phyloP scores from a whole-genome alignment of 2,113 vertebrate species.

The Lasiurus borealis region DNA sequence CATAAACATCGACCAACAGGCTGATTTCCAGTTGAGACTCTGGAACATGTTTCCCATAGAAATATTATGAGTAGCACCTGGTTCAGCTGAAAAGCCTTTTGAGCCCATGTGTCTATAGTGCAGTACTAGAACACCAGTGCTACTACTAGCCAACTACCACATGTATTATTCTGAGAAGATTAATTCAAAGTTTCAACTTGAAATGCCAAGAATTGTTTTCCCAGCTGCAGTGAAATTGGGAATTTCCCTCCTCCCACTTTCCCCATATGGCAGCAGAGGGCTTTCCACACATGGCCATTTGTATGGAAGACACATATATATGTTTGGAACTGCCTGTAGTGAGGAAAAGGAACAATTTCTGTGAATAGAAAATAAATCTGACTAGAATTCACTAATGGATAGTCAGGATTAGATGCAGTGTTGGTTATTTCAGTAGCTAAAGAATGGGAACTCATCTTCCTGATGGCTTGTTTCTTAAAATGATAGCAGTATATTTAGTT shows the following conservation, averaged over 20 bases:
- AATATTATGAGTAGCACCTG: background rate
- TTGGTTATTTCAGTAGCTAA: background rate
- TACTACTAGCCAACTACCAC: background rate
- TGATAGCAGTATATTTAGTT: background rate
- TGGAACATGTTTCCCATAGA: background rate
- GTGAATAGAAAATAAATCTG: slow-evolving; percentile 60
- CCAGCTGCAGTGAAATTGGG: slow-evolving; percentile 55
- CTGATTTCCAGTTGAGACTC: background rate
- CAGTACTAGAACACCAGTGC: background rate
- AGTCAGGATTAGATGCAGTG: background rate
- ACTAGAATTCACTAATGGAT: slow-evolving; percentile 61
- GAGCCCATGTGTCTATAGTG: background rate
- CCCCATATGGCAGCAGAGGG: background rate
- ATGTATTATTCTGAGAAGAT: slow-evolving; percentile 64
- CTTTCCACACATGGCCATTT: slow-evolving; percentile 60
- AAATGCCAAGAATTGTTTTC: slow-evolving; percentile 35
- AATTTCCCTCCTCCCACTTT: slow-evolving; percentile 12
- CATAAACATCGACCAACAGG: background rate
- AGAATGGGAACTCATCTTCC: slow-evolving; percentile 8
- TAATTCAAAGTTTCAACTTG: slow-evolving; percentile 49
- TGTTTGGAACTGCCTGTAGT: slow-evolving; percentile 22
- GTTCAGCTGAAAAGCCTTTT: background rate
- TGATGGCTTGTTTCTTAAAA: slow-evolving; percentile 53
- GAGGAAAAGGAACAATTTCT: slow-evolving; percentile 38
- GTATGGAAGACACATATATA: slow-evolving; percentile 64